Percentiles rank a stretch among this genome's conserved stretches.
Evolutionary conservation across 2,797 vertebrate species (phyloP).

Genomic region (Sebastes steindachneri): DNA sequence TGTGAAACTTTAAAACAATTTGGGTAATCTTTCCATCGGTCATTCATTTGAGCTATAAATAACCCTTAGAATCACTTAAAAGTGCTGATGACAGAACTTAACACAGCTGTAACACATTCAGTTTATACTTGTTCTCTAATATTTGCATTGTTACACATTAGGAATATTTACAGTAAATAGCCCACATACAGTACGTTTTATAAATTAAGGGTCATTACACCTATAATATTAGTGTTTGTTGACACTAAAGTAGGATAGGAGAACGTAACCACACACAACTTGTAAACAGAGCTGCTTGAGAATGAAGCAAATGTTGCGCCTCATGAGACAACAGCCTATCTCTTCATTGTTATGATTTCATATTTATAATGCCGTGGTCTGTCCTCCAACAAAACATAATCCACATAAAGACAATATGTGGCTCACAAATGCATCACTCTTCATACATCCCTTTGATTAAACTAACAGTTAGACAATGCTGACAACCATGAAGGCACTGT

Average conservation of each 20-base stretch:
- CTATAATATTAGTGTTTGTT: slow-evolving; percentile 52
- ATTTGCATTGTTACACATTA: slow-evolving; percentile 58
- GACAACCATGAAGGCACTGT: slow-evolving; percentile 83
- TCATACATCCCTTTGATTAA: slow-evolving; percentile 48
- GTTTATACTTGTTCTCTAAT: slow-evolving; percentile 35
- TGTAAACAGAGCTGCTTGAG: slow-evolving; percentile 64
- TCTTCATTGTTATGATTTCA: slow-evolving; percentile 35
- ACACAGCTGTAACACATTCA: slow-evolving; percentile 46
- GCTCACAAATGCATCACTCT: slow-evolving; percentile 17
- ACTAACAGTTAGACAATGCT: slow-evolving; percentile 54
- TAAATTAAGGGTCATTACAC: slow-evolving; percentile 64
- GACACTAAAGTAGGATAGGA: slow-evolving; percentile 45
- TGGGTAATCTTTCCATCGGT: neutral
- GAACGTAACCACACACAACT: slow-evolving; percentile 38
- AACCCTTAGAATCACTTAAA: slow-evolving; percentile 50
- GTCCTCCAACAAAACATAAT: slow-evolving; percentile 13
- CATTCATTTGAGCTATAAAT: slow-evolving; percentile 18
- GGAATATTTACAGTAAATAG: slow-evolving; percentile 68
- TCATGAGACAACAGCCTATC: slow-evolving; percentile 32
- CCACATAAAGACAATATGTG: slow-evolving; percentile 40
- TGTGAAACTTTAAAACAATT: slow-evolving; percentile 21
- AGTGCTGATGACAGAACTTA: slow-evolving; percentile 54
- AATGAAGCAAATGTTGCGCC: slow-evolving; percentile 39
- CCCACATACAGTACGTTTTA: slow-evolving; percentile 58
- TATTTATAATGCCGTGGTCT: slow-evolving; percentile 31